Conservation (phyloP, 2,113 vertebrate species). For the Phaethornis superciliosus region DNA sequence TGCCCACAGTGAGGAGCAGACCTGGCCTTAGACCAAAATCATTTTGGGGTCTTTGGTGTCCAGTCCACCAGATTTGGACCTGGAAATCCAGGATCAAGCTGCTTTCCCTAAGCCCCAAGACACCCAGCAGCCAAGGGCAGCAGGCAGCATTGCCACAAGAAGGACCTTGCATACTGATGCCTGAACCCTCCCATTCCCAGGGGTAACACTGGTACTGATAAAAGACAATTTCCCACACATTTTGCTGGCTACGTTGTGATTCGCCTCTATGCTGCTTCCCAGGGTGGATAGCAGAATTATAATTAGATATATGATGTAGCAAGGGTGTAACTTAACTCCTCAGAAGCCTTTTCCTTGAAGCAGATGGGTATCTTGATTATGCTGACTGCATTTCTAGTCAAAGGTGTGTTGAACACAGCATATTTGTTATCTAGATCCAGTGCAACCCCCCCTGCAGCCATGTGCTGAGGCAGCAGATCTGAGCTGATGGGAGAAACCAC, state of each 20-base stretch:
- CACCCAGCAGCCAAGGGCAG: neutral
- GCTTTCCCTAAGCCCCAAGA: neutral
- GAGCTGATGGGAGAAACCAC: accelerated
- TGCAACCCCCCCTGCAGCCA: neutral
- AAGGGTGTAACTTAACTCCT: neutral
- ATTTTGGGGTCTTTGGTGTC: neutral
- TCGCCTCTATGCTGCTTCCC: neutral
- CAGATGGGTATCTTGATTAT: neutral
- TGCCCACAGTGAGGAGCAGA: neutral
- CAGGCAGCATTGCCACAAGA: neutral
- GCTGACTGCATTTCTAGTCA: neutral
- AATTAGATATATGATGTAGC: neutral
- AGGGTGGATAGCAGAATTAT: neutral
- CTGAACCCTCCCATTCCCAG: neutral
- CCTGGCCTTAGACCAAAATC: neutral
- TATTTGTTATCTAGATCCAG: neutral
- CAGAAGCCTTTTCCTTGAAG: conserved; percentile 2
- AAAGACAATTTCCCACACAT: conserved; percentile 27
- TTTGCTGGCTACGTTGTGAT: neutral
- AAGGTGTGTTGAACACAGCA: neutral
- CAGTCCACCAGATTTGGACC: accelerated
- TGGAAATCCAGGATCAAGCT: neutral
- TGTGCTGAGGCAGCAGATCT: neutral
- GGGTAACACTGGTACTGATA: neutral
- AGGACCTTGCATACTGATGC: neutral